Evolutionary conservation across 2,113 vertebrate genomes (phyloP).

Genomic region (Candoia aspera): DNA sequence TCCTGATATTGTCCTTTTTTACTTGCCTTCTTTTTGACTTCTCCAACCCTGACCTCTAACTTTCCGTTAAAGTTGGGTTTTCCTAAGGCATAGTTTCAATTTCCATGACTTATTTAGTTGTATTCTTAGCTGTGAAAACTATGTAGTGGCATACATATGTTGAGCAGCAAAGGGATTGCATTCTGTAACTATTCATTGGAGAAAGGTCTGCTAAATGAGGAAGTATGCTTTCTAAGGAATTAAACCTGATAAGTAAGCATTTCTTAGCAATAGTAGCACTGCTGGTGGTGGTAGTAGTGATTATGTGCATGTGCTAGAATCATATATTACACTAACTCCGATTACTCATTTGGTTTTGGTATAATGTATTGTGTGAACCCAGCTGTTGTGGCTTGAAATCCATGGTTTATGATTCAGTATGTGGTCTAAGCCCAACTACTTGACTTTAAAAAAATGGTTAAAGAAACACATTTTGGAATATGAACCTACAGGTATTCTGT

Average conservation of each 20-base stretch:
- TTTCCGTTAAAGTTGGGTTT: neutral
- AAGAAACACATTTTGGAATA: no score
- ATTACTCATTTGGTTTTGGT: no score
- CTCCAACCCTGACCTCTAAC: neutral
- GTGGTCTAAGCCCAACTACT: no score
- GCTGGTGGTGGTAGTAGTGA: neutral
- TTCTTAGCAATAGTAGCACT: neutral
- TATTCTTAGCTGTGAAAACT: neutral
- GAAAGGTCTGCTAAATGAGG: neutral
- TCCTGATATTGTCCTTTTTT: neutral
- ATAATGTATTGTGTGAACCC: no score
- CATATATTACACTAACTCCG: no score
- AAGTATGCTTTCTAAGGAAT: neutral
- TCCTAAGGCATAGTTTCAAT: neutral
- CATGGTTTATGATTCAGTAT: no score
- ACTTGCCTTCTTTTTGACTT: neutral
- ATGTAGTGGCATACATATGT: neutral
- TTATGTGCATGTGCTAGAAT: neutral
- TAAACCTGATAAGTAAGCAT: neutral
- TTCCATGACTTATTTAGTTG: neutral
- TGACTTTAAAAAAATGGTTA: no score
- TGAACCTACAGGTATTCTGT: no score
- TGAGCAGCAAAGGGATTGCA: neutral
- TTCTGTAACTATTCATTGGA: neutral
- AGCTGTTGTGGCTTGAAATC: no score